Evolutionary conservation across 2,888 invertebrate genomes (phyloP), one percentile per base, ranked within the genome.

Genomic region (Leucophenga montana): DNA sequence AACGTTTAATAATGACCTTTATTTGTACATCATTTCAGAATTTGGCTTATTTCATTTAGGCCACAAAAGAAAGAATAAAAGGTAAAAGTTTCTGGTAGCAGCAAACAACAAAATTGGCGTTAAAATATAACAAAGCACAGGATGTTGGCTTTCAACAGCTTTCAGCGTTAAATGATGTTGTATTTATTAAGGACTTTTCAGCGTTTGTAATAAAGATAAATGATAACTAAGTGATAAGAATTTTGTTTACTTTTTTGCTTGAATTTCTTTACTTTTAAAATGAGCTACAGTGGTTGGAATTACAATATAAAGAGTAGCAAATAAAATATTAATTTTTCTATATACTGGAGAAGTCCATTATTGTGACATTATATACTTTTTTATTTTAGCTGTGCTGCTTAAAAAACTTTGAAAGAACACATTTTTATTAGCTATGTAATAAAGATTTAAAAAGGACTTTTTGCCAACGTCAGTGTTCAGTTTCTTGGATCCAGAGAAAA

Each of bases 221-320:
- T 84, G 81, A 81, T 81, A 83, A 84, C 74, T 74, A 81, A 81
- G 83, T 84, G 81, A 81, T 81, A 84, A 83, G 81, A 77, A 72
- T 64, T 3, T 72, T 68, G 57, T 66, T 50, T 67, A 39, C 56
- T 66, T 54, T n/a, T n/a, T n/a, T n/a, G n/a, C n/a, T n/a, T n/a
- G n/a, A n/a, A 59, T 48, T 56, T 68, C 67, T 71, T 20, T 14
- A 5, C n/a, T 65, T 18, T 73, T 73, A 77, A 75, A 73, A 59
- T 54, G 68, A 59, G 56, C 72, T 59, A 74, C 71, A 70, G 71
- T 53, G 56, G 67, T 59, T 71, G n/a, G 39, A 62, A 27, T 27
- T 27, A n/a, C n/a, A n/a, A n/a, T n/a, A n/a, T n/a, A n/a, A n/a
- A n/a, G n/a, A n/a, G n/a, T n/a, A n/a, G n/a, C n/a, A n/a, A n/a